phyloP scores from a whole-genome alignment of 2,797 vertebrate species.

The Glyptemys insculpta region DNA sequence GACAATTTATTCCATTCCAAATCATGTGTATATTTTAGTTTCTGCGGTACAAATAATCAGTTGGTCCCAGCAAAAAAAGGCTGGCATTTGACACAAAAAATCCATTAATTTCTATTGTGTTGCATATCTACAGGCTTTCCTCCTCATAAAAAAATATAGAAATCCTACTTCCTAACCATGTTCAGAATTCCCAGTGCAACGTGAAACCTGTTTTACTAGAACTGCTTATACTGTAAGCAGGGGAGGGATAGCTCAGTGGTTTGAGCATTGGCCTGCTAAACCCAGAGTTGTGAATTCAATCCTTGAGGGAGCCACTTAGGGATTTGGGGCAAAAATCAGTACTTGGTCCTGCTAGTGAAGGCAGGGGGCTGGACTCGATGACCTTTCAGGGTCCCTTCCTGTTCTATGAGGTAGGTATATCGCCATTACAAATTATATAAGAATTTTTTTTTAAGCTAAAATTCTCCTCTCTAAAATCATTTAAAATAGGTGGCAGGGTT shows the following conservation, averaged over 20 bases:
- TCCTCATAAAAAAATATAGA: not conserved
- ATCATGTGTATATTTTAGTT: not conserved
- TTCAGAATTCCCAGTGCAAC: not conserved
- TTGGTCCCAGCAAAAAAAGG: not conserved
- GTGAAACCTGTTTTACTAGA: not conserved
- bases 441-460: not conserved
- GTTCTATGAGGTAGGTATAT: no score
- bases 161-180: not conserved
- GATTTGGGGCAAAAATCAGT: no score
- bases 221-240: not conserved
- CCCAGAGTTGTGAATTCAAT: no score
- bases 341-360: no score
- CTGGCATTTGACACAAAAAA: not conserved
- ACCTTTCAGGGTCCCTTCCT: no score
- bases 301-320: no score
- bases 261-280: no score
- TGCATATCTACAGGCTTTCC: not conserved
- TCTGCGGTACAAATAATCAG: not conserved
- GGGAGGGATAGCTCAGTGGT: no score
- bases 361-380: no score
- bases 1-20: not conserved
- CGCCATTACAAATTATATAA: no score
- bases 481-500: not conserved
- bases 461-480: not conserved
- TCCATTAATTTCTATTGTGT: not conserved